Base-by-base conservation (phyloP, 2,113 vertebrate species). In the Esox niger region DNA sequence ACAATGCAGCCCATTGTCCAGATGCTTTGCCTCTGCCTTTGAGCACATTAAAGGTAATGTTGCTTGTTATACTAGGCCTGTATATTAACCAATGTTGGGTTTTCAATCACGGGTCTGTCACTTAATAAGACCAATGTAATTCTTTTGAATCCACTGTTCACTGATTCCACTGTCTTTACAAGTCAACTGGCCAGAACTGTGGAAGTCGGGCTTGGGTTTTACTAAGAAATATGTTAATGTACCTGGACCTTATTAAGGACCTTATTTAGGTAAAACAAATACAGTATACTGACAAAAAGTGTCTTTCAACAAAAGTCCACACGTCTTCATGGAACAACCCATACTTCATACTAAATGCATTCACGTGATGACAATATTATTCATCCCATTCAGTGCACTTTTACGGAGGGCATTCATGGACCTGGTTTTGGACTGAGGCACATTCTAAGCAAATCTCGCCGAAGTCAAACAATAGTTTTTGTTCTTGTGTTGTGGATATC, bases 401-500 rank as follows among this genome's bases (percentile, higher is more conserved):
- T 49, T 21, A 49, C 13, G 7, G 47, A 49, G 35, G 35, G n/a
- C 47, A 20, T 13, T 38, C 47, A 21, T 52, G n/a, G n/a, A 52
- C n/a, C 47, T 52, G n/a, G n/a, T 23, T 52, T 52, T 52, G 5
- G 47, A n/a, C n/a, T 21, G 13, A 52, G n/a, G n/a, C 47, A 9
- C 6, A 23, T 21, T 52, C 47, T 0, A 9, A 25, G 66, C 64
- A 65, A 29, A 26, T 38, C 55, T 43, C 46, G 62, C 1, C 64
- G 68, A 81, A 27, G 6, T 55, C 61, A 29, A 71, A 82, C 79
- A 79, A 80, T 68, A 62, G 77, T 10, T 69, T 46, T 43, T 65
- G 74, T 62, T 75, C 35, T 73, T 66, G 68, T 64, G 59, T 63
- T 77, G 73, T 69, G 79, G 67, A 65, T 43, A 38, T 46, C 52